Conservation (phyloP, 2,888 invertebrate genomes). For the Julus scanicus region DNA sequence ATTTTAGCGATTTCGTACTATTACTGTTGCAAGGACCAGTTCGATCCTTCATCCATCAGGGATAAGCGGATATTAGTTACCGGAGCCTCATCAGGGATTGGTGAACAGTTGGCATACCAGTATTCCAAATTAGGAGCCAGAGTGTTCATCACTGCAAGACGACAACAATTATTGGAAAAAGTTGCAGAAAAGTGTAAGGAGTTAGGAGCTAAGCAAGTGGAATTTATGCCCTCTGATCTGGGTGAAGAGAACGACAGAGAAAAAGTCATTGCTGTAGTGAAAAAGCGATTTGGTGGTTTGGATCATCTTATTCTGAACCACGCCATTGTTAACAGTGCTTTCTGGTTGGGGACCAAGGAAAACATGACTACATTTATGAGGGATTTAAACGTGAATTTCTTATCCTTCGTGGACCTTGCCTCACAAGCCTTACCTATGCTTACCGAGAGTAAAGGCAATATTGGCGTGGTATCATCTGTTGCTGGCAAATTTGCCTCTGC, state of each 20-base stretch:
- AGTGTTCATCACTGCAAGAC: constrained; percentile 54
- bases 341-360: background rate
- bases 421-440: constrained; percentile 63
- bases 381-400: constrained; percentile 63
- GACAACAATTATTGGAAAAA: constrained; percentile 24
- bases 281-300: constrained; percentile 50
- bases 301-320: constrained; percentile 54
- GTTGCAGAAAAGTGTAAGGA: constrained; percentile 51
- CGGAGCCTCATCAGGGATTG: constrained; percentile 65
- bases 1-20: background rate
- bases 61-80: constrained; percentile 63
- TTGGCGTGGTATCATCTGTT: constrained; percentile 64
- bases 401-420: constrained; percentile 64
- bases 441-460: constrained; percentile 61
- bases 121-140: constrained; percentile 61
- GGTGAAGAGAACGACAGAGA: background rate
- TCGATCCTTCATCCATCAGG: constrained; percentile 16
- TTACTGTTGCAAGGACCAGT: constrained; percentile 5
- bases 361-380: background rate
- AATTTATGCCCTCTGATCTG: constrained; percentile 41
- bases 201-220: constrained; percentile 49
- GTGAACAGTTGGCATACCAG: constrained; percentile 65
- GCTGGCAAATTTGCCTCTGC: constrained; percentile 61
- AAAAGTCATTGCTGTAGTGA: background rate
- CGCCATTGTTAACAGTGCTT: background rate